These are phyloP conservation scores for Hypanus sabinus DNA, from an alignment of 2,113 vertebrate genomes.

Conservation along the genomic window DNA sequence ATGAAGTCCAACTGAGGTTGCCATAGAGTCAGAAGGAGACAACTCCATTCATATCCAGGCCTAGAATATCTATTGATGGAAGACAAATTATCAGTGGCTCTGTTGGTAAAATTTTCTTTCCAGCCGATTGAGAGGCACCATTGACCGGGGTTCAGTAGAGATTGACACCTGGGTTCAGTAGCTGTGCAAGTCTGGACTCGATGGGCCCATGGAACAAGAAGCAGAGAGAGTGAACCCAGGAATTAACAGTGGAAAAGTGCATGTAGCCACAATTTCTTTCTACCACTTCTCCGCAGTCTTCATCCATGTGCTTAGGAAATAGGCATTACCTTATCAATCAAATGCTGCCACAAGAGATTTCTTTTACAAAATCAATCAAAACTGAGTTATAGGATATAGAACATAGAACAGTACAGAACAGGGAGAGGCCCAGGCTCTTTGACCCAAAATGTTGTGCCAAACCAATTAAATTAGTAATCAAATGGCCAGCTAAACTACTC, in stretches of 20 bases:
- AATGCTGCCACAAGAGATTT: neutral
- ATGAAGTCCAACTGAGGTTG: neutral
- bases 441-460: too few relatives aligned
- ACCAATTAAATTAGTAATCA: too few relatives aligned
- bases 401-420: too few relatives aligned
- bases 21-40: neutral
- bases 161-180: neutral
- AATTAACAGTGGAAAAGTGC: neutral
- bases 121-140: neutral
- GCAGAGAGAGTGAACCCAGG: neutral
- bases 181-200: neutral
- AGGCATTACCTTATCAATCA: too few relatives aligned
- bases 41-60: neutral
- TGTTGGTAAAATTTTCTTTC: neutral
- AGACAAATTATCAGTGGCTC: neutral
- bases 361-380: neutral
- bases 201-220: neutral
- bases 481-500: too few relatives aligned
- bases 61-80: neutral
- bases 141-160: neutral
- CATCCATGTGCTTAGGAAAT: neutral
- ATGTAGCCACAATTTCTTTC: neutral
- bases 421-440: too few relatives aligned
- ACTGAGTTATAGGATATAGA: neutral
- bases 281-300: neutral